These are phyloP conservation scores for Coregonus clupeaformis DNA, from an alignment of 2,113 vertebrate genomes.

Conservation along the genomic window DNA sequence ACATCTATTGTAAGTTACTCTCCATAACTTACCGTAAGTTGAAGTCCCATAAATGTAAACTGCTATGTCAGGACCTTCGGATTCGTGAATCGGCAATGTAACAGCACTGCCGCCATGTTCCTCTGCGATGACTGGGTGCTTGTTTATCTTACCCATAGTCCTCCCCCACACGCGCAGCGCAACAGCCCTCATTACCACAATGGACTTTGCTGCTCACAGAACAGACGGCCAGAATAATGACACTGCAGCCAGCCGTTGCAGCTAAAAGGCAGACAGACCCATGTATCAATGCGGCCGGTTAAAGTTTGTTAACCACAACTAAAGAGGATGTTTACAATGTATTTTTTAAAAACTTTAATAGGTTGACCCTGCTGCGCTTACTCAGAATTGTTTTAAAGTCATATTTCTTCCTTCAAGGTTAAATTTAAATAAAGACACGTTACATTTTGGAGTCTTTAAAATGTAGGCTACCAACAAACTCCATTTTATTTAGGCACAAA, in stretches of 20 bases:
- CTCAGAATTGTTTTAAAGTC: no score
- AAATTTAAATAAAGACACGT: no score
- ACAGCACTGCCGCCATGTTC: conserved; percentile 62
- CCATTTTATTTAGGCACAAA: no score
- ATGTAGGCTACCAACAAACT: no score
- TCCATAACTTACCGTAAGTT: conserved; percentile 5
- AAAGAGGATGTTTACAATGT: neutral
- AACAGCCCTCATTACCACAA: conserved; percentile 37
- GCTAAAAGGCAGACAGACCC: neutral
- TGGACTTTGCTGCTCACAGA: conserved; percentile 18
- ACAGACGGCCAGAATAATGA: neutral
- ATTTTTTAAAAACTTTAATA: no score
- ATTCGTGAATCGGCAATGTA: neutral
- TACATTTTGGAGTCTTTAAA: no score
- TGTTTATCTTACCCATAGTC: conserved; percentile 58
- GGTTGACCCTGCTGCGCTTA: no score
- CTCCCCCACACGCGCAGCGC: conserved; percentile 35
- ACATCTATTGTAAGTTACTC: neutral
- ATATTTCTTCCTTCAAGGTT: no score
- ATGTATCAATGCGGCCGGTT: neutral
- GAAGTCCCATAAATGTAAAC: neutral
- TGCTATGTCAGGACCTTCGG: conserved; percentile 5
- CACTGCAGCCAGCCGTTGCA: neutral
- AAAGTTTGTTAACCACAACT: neutral
- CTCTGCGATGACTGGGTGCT: conserved; percentile 50